Evolutionary conservation across 2,888 invertebrate genomes (phyloP).

Genomic region (Himalopsyche anomala): DNA sequence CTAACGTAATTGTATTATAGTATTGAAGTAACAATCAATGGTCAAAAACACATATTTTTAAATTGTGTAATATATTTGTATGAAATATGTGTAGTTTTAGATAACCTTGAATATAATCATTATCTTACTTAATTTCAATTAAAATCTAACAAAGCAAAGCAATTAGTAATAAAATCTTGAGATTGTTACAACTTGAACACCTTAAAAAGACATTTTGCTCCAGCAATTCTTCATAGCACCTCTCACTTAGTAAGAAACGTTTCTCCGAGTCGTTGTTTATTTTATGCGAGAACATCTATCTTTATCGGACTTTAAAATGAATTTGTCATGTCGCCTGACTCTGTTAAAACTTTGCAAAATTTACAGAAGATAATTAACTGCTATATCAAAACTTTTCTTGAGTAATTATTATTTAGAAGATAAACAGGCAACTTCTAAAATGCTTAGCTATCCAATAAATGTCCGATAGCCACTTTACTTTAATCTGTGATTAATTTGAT

Average conservation of each 20-base stretch:
- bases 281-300: neutral
- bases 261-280: neutral
- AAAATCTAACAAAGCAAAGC: neutral
- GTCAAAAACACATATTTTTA: too few relatives aligned
- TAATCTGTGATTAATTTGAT: neutral
- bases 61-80: too few relatives aligned
- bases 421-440: neutral
- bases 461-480: neutral
- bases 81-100: too few relatives aligned
- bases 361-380: neutral
- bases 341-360: neutral
- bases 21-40: too few relatives aligned
- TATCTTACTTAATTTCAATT: neutral
- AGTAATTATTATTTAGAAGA: neutral
- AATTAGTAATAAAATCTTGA: neutral
- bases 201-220: neutral
- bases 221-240: neutral
- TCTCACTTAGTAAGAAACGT: neutral
- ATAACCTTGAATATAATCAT: too few relatives aligned
- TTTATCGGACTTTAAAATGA: neutral
- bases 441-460: neutral
- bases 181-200: neutral
- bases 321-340: constrained; percentile 13
- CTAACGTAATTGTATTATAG: neutral
- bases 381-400: neutral